Evolutionary conservation across 2,797 vertebrate genomes (phyloP).

Genomic region (Streptopelia turtur): DNA sequence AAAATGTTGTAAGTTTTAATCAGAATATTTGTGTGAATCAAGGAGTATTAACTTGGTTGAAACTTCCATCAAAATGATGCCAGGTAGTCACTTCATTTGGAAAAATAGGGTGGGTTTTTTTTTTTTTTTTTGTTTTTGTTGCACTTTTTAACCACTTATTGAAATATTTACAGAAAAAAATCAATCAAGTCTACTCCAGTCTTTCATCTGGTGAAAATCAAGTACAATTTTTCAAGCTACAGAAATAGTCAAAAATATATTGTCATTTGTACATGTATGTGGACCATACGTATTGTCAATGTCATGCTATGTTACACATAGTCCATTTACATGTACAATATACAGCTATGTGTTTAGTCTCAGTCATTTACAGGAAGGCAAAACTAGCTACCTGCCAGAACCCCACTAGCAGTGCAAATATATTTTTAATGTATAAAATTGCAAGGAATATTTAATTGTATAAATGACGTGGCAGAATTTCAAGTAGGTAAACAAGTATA

Average conservation of each 20-base stretch:
- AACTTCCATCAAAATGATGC: neutral
- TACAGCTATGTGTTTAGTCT: accelerated
- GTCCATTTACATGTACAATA: neutral
- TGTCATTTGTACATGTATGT: neutral
- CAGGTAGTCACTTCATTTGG: neutral
- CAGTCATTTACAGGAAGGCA: neutral
- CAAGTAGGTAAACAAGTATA: neutral
- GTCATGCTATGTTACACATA: neutral
- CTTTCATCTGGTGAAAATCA: neutral
- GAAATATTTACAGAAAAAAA: neutral
- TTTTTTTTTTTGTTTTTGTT: neutral
- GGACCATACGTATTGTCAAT: neutral
- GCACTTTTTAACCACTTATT: neutral
- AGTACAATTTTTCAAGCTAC: neutral
- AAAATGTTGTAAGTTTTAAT: neutral
- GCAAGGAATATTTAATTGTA: neutral
- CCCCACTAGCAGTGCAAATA: neutral
- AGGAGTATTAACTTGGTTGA: neutral
- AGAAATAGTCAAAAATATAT: neutral
- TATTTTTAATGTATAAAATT: neutral
- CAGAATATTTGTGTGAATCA: neutral
- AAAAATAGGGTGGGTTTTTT: accelerated
- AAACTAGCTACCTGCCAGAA: neutral
- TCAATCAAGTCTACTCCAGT: neutral
- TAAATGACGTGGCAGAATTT: neutral